A percentile compares a stretch with the other conserved stretches of the same genome.
Evolutionary conservation across 2,797 vertebrate species (phyloP).

Genomic region (Schizopygopsis pylzovi): DNA sequence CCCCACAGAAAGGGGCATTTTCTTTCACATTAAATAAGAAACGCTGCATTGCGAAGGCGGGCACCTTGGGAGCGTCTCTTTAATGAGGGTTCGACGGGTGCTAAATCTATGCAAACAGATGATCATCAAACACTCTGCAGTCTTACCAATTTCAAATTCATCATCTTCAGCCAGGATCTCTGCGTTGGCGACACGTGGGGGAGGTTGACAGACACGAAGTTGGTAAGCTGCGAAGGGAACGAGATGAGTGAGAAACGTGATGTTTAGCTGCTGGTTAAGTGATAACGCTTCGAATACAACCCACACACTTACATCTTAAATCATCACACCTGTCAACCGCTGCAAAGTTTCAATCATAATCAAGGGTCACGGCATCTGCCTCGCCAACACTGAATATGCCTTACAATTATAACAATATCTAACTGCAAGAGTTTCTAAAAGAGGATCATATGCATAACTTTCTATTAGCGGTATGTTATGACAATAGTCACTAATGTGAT

Average conservation of each 20-base stretch:
- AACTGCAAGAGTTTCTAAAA: conserved; percentile 21
- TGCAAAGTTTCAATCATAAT: not conserved
- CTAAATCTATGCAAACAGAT: conserved; percentile 21
- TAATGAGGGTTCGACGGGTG: conserved; percentile 19
- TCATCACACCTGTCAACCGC: not conserved
- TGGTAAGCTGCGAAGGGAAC: conserved; percentile 86
- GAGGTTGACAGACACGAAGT: conserved; percentile 91
- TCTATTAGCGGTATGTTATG: not conserved
- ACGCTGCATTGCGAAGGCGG: conserved; percentile 19
- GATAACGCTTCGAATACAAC: conserved; percentile 15
- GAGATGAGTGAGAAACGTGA: conserved; percentile 34
- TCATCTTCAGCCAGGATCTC: conserved; percentile 91
- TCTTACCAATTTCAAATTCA: conserved; percentile 92
- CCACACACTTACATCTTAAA: conserved; percentile 4
- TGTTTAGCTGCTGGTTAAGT: not conserved
- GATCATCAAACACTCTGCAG: not conserved
- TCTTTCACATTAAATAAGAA: conserved; percentile 32
- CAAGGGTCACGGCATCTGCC: not conserved
- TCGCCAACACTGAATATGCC: not conserved
- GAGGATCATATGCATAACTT: not conserved
- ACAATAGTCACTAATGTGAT: not conserved
- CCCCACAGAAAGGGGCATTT: conserved; percentile 22
- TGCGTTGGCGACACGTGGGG: conserved; percentile 86
- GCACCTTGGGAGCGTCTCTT: not conserved
- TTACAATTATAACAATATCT: not conserved